Evolutionary conservation across 2,797 vertebrate species (phyloP).

Genomic region (Lates japonicus): DNA sequence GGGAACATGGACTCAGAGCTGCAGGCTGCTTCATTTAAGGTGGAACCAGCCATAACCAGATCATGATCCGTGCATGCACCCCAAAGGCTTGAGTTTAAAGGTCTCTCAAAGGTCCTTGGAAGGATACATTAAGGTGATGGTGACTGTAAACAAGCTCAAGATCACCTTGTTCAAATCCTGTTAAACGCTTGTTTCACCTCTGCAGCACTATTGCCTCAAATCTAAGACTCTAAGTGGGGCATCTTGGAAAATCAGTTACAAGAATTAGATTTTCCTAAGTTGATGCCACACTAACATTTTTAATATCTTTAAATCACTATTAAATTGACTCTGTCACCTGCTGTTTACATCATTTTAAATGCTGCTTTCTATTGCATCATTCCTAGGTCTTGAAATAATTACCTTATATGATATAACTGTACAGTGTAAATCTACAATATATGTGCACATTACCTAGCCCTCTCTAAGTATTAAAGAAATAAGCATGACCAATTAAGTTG

Average conservation of each 20-base stretch:
- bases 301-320: neutral
- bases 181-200: slow-evolving; percentile 5
- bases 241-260: neutral
- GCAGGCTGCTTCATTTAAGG: slow-evolving; percentile 67
- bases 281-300: neutral
- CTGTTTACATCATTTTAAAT: neutral
- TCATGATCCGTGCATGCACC: slow-evolving; percentile 45
- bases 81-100: slow-evolving; percentile 58
- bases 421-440: neutral
- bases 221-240: neutral
- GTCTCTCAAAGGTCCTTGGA: slow-evolving; percentile 43
- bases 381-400: neutral
- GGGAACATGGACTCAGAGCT: slow-evolving; percentile 78
- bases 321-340: neutral
- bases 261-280: neutral
- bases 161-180: slow-evolving; percentile 16
- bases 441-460: neutral
- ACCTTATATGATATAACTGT: neutral
- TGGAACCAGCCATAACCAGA: slow-evolving; percentile 61
- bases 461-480: slow-evolving; percentile 3
- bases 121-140: slow-evolving; percentile 6
- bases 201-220: neutral
- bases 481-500: slow-evolving; percentile 7
- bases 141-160: neutral
- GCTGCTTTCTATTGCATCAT: neutral